Evolutionary conservation across 2,113 vertebrate species (phyloP).

Genomic region (Vanacampus margaritifer): DNA sequence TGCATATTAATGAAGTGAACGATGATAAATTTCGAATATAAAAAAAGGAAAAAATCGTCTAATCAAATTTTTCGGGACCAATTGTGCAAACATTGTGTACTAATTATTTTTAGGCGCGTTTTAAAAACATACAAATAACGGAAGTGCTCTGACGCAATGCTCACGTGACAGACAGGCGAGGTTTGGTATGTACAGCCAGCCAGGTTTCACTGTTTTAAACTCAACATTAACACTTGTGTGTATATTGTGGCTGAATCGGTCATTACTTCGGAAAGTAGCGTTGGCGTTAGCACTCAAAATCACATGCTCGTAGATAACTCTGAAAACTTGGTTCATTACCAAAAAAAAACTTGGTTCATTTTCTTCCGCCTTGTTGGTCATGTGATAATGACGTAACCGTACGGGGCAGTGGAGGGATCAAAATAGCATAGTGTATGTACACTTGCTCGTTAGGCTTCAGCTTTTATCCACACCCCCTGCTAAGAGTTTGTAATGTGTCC

Average conservation of each 20-base stretch:
- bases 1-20: too few species aligned
- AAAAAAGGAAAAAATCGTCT: background rate
- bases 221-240: background rate
- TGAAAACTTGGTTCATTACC: too few species aligned
- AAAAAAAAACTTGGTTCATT: background rate
- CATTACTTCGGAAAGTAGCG: background rate
- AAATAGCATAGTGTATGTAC: background rate
- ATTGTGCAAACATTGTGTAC: background rate
- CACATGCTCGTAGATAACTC: background rate
- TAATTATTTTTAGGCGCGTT: background rate
- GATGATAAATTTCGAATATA: too few species aligned
- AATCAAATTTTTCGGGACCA: background rate
- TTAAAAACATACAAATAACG: background rate
- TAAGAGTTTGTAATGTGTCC: constrained; percentile 9
- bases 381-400: background rate
- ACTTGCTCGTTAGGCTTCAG: background rate
- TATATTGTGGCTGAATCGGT: background rate
- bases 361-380: background rate
- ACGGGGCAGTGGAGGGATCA: constrained; percentile 35
- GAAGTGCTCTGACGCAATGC: background rate
- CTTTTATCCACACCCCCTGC: constrained; percentile 10
- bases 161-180: background rate
- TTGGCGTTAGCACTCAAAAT: background rate
- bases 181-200: background rate
- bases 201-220: background rate